Base-by-base conservation (phyloP, 2,888 invertebrate genomes). In the Noctuana brunneofusca region DNA sequence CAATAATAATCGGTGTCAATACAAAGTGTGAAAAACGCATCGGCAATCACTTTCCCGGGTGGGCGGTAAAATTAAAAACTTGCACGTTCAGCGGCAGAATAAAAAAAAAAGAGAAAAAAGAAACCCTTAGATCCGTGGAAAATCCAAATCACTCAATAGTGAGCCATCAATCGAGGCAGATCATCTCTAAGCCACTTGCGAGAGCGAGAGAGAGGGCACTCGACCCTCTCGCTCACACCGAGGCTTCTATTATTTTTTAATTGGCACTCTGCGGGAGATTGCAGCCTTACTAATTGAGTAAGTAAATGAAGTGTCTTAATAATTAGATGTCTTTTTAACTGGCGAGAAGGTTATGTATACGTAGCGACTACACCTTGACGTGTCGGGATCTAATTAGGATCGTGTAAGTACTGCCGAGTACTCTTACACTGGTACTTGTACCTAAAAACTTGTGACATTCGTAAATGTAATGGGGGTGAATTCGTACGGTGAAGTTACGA, bases 301-400 rank as follows among this genome's bases (percentile, higher is more conserved):
- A 89, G 82, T 87, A 88, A 87, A 89, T 87, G 83, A 87, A 88
- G 87, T 87, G 83, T 84, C 84, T 86, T 84, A 87, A 87, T 87
- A 89, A 88, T 87, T 87, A 84, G 83, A 83, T 82, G 84, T 82
- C 83, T 84, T 85, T 87, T 87, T 82, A 79, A 71, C 75, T 74
- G 73, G 79, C 71, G 76, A 69, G 74, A 75, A 74, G 69, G 68
- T 71, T 41, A 41, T 41, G 16, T 41, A 65, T 71, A 66, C 66
- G 69, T 65, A 65, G 67, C 66, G 58, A 66, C 65, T 65, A 69
- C 68, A 68, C 71, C 71, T 63, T 56, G 30, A 63, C 56, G 62
- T 63, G 62, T 56, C 30, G 24, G 62, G 41, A 63, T 63, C 62
- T 63, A 63, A 63, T 63, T 63, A 63, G 62, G 49, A 62, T 27